These are phyloP conservation scores for Athrips mouffetella DNA, from an alignment of 2,888 invertebrate species.

Conservation along the genomic window DNA sequence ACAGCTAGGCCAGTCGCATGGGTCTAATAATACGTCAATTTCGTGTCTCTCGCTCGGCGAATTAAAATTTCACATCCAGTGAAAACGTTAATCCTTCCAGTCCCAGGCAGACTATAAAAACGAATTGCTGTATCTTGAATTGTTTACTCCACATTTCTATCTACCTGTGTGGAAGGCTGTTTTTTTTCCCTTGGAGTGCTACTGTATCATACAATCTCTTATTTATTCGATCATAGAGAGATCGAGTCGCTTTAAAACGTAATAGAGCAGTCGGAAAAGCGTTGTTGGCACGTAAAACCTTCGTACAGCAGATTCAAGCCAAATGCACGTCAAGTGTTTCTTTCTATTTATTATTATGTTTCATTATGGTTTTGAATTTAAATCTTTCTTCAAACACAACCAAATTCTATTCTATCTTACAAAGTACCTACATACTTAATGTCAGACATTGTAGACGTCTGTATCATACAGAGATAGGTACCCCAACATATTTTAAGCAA, in stretches of 20 bases:
- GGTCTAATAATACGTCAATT: conserved; percentile 69
- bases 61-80: conserved; percentile 71
- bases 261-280: too few species aligned
- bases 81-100: conserved; percentile 69
- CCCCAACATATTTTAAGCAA: conserved; percentile 44
- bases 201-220: neutral
- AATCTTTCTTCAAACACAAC: too few species aligned
- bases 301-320: too few species aligned
- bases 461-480: too few species aligned
- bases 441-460: neutral
- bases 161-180: neutral
- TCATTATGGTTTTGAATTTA: too few species aligned
- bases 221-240: neutral
- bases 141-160: conserved; percentile 39
- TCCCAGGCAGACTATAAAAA: conserved; percentile 65
- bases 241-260: too few species aligned
- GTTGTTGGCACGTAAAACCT: too few species aligned
- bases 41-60: conserved; percentile 58
- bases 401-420: too few species aligned
- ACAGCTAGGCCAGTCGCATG: conserved; percentile 36
- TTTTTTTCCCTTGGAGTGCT: neutral
- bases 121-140: conserved; percentile 65
- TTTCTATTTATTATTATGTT: too few species aligned
- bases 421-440: too few species aligned
- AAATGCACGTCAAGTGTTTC: too few species aligned